phyloP scores from a whole-genome alignment of 2,797 vertebrate genomes.

The Chaetophractus vellerosus region DNA sequence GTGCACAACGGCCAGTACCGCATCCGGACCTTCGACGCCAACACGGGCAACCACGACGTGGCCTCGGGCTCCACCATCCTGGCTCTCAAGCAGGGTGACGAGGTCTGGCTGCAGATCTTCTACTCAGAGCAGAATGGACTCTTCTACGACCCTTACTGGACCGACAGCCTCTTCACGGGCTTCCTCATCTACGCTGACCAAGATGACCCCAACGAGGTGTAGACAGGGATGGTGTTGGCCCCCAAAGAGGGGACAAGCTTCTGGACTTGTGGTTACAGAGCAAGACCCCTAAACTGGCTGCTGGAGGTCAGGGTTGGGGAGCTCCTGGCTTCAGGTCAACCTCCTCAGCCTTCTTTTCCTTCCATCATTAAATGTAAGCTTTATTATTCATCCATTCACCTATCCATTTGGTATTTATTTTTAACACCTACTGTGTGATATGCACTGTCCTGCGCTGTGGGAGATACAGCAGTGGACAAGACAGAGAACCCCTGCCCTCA shows the following conservation, averaged over 20 bases:
- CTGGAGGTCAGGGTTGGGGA: not conserved
- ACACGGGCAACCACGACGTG: constrained; percentile 97
- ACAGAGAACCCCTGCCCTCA: not conserved
- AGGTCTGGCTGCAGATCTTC: constrained; percentile 99
- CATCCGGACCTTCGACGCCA: constrained; percentile 98
- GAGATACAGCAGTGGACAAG: not conserved
- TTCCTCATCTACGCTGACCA: constrained; percentile 97
- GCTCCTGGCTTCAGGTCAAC: not conserved
- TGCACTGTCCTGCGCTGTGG: not conserved
- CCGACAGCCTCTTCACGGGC: constrained; percentile 98
- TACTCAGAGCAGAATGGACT: constrained; percentile 98
- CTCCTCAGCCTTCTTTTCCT: constrained; percentile 11
- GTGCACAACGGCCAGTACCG: constrained; percentile 98
- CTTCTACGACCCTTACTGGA: constrained; percentile 98
- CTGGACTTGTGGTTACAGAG: not conserved
- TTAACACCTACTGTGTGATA: not conserved
- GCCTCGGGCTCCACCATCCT: constrained; percentile 97
- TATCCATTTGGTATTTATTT: not conserved
- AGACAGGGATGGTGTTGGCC: constrained; percentile 57
- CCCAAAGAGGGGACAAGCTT: not conserved
- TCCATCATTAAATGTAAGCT: constrained; percentile 80
- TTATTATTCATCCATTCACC: constrained; percentile 36
- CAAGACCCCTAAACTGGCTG: not conserved
- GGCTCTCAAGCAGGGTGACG: constrained; percentile 93
- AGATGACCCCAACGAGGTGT: constrained; percentile 91